A percentile compares a stretch with the other conserved stretches of the same genome.
Evolutionary conservation across 2,888 invertebrate species (phyloP).

Genomic region (Linnaemya tessellans): DNA sequence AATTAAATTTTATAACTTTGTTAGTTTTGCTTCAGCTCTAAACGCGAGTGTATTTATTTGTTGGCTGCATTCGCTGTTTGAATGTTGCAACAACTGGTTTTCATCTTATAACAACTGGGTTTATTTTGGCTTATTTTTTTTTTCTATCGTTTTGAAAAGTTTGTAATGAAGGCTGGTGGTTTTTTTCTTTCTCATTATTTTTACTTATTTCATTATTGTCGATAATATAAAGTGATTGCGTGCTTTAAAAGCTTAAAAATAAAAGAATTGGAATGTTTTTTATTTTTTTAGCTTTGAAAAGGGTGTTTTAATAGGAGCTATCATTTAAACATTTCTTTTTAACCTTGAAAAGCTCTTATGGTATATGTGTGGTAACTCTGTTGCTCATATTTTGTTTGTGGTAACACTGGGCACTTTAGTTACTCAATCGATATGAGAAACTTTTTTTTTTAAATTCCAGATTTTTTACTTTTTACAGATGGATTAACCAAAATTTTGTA

Average conservation of each 20-base stretch:
- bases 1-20: conserved; percentile 56
- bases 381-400: no score
- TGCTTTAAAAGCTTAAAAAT: conserved; percentile 52
- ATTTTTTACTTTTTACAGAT: no score
- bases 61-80: conserved; percentile 9
- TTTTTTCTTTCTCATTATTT: not conserved
- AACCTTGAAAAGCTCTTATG: no score
- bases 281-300: not conserved
- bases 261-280: conserved; percentile 25
- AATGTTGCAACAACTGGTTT: conserved; percentile 61
- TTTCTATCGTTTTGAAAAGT: conserved; percentile 7
- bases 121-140: conserved; percentile 1
- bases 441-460: no score
- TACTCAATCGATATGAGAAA: no score
- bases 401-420: no score
- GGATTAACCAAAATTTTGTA: no score
- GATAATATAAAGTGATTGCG: conserved; percentile 60
- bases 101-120: conserved; percentile 50
- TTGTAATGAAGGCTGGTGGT: conserved; percentile 28
- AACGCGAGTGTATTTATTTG: not conserved
- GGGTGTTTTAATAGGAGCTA: not conserved
- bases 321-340: not conserved
- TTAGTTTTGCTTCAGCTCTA: not conserved
- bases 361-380: no score
- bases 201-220: conserved; percentile 52